Evolutionary conservation across 2,888 invertebrate genomes (phyloP), one percentile per base, ranked within the genome.

Genomic region (Xestoiulus laeticollis): DNA sequence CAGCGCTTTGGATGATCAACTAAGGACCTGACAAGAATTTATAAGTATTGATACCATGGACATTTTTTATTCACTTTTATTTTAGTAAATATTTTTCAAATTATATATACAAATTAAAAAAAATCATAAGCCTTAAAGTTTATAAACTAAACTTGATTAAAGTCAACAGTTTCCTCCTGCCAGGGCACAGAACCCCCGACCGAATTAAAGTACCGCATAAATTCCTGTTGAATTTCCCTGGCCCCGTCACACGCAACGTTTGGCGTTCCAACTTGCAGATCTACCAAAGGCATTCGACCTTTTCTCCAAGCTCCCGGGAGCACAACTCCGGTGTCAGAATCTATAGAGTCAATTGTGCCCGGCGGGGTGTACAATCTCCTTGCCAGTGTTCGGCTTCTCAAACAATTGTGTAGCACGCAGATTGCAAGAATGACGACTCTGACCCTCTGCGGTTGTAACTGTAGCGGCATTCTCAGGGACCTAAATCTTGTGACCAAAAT

Each of bases 401-500:
- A 85, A 59, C 30, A 88, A 48, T 88, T 88, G 30, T 88, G 88
- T 43, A 88, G 78, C 16, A 32, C 38, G 14, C 78, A 44, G 4
- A 33, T 30, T 48, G 88, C 87, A n/a, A 85, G 68, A 10, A 48
- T 53, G 22, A 88, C 43, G 5, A 32, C 22, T 30, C 48, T 38
- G 10, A 84, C 88, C 85, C 82, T 88, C 26, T 44, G 14, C 19
- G 33, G 33, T 10, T 82, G n/a, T 6, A 59, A 16, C 30, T 32
- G 83, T 26, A 88, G 33, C 19, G 82, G 86, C 12, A 38, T 32
- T 14, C 59, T 32, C 10, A 89, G 33, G 16, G 89, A 85, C 22
- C 87, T 22, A 89, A 89, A 89, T 30, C 68, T 38, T 1, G 83
- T 84, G 19, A 87, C 88, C 78, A 86, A 16, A 19, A 89, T 88